Evolutionary conservation across 35 echinoderm and acorn worm genomes (phyloP).

Genomic region (Acanthaster planci): DNA sequence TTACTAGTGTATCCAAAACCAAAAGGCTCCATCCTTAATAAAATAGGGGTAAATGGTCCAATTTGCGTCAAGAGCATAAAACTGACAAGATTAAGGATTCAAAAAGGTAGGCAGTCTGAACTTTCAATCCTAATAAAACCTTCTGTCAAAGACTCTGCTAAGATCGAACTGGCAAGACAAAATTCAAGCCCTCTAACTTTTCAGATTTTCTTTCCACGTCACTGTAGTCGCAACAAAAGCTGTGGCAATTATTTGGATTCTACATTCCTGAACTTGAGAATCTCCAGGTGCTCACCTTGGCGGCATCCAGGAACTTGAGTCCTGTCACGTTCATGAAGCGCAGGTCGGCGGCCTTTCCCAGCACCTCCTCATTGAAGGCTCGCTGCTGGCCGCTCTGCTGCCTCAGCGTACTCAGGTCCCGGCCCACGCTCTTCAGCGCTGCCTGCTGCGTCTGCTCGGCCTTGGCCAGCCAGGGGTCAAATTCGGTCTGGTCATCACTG

Average conservation of each 20-base stretch:
- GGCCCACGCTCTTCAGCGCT: constrained; percentile 42
- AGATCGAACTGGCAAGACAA: too few species aligned
- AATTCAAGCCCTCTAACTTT: too few species aligned
- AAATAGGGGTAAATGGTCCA: too few species aligned
- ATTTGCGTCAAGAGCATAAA: too few species aligned
- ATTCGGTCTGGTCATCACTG: constrained; percentile 69
- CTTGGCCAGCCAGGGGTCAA: constrained; percentile 64
- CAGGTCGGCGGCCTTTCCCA: constrained; percentile 76
- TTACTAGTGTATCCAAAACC: too few species aligned
- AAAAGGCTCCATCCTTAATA: too few species aligned
- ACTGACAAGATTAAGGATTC: too few species aligned
- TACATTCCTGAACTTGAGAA: background rate
- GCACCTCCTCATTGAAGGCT: constrained; percentile 84
- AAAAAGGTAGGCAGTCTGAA: too few species aligned
- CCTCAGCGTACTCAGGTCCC: constrained; percentile 72
- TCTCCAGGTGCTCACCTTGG: constrained; percentile 69
- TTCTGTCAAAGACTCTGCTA: too few species aligned
- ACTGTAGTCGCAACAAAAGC: too few species aligned
- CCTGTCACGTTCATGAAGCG: constrained; percentile 91
- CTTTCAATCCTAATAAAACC: too few species aligned
- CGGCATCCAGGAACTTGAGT: constrained; percentile 74
- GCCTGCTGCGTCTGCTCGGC: constrained; percentile 76
- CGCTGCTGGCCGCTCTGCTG: constrained; percentile 61
- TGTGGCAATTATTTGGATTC: background rate
- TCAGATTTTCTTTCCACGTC: too few species aligned